A percentile compares a stretch with the other conserved stretches of the same genome.
phyloP scores from a whole-genome alignment of 2,888 invertebrate genomes.

The Phytoseiulus persimilis region DNA sequence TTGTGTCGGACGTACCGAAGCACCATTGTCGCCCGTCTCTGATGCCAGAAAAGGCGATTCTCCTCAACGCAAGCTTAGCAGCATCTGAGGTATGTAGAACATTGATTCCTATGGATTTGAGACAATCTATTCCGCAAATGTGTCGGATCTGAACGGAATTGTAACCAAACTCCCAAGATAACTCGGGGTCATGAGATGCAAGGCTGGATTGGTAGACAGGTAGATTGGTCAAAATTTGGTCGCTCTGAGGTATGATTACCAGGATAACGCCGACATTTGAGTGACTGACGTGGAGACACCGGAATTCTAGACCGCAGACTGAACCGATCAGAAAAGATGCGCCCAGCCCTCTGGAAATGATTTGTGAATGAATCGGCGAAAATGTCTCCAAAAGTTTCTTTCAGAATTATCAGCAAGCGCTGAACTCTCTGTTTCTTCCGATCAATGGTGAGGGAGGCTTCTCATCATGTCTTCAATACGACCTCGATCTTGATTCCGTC shows the following conservation, averaged over 20 bases:
- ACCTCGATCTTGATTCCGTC: background rate
- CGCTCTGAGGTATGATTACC: no score
- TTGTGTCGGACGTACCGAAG: background rate
- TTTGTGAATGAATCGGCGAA: background rate
- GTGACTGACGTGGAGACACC: no score
- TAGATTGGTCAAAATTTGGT: no score
- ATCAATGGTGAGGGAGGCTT: background rate
- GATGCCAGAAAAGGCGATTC: background rate
- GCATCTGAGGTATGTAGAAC: conserved; percentile 14
- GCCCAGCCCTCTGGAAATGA: background rate
- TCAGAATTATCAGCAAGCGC: background rate
- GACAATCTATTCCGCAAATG: no score
- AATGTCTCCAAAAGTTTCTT: background rate
- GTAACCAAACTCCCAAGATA: no score
- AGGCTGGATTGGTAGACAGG: no score
- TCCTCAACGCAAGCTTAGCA: background rate
- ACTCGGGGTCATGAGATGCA: no score
- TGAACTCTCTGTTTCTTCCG: background rate
- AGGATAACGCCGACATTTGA: no score
- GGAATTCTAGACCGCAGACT: no score
- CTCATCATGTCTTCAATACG: background rate
- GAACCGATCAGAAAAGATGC: no score
- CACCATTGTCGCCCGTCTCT: background rate
- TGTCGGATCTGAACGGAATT: no score
- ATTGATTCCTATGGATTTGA: background rate